Base-by-base conservation (phyloP, 2,888 invertebrate genomes). In the Ferdinandea cuprea region DNA sequence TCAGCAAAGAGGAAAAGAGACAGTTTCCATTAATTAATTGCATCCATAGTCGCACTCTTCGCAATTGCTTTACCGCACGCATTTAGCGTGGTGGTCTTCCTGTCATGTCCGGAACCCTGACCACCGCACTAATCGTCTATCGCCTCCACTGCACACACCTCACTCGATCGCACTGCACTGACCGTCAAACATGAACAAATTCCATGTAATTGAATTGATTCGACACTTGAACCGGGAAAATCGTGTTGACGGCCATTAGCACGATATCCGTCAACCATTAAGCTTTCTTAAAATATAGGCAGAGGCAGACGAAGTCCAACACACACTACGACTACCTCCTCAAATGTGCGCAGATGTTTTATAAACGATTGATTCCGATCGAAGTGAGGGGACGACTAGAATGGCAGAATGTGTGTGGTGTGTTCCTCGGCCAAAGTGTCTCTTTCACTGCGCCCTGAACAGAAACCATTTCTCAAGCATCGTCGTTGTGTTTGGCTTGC, bases 141-240 rank as follows among this genome's bases (percentile, higher is more conserved):
- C 28, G 44, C 17, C 35, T 48, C 5, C 40, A 32, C 66, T 48
- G 37, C 37, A 17, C 65, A 30, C 32, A 48, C 25, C 25, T 25
- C 32, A 25, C 50, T 11, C 30, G 30, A 68, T 54, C 44, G n/a
- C n/a, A n/a, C n/a, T n/a, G n/a, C n/a, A n/a, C 59, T 76, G 76
- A 56, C 76, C 68, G 46, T 76, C 61, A 48, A 68, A 69, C 56
- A 69, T 58, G 52, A 72, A 78, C 56, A 78, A 78, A 78, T 65
- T 72, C 58, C 66, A 52, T 66, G 65, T 73, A 79, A 73, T 79
- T 79, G 73, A 79, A 79, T 73, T 79, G 66, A 73, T 68, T 73
- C 66, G 79, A 79, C 79, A 79, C 79, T 79, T 79, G 79, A 79
- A 73, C 79, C 79, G 66, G 73, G 73, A 79, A 79, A 79, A 61